Percentiles rank a stretch among this genome's conserved stretches.
phyloP scores from a whole-genome alignment of 1,140 invertebrate genomes.

The Gonioctena quinquepunctata region DNA sequence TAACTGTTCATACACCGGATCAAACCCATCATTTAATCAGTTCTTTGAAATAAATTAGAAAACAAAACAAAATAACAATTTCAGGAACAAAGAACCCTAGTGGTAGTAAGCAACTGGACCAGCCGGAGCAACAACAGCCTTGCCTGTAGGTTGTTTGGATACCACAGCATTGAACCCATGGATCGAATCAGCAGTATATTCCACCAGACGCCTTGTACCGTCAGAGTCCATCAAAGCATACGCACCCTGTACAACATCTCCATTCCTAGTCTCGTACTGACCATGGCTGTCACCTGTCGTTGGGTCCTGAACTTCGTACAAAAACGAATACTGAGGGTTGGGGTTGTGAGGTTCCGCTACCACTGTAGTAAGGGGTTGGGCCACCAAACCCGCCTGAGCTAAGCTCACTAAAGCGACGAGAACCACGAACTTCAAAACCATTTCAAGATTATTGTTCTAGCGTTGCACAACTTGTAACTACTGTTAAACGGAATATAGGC shows the following conservation, averaged over 20 bases:
- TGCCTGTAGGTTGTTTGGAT: constrained; percentile 45
- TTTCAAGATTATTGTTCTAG: no score
- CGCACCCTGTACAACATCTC: constrained; percentile 68
- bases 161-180: constrained; percentile 61
- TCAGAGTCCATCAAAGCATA: constrained; percentile 69
- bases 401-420: neutral
- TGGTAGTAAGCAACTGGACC: constrained; percentile 29
- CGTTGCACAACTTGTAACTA: no score
- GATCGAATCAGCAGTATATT: constrained; percentile 66
- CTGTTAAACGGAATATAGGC: no score
- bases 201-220: constrained; percentile 66
- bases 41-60: no score
- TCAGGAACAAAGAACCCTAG: no score
- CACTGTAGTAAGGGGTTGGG: neutral
- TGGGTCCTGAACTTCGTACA: constrained; percentile 57
- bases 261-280: constrained; percentile 60
- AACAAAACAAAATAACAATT: no score
- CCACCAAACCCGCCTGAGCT: neutral
- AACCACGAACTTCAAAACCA: neutral
- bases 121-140: constrained; percentile 30
- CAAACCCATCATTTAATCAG: no score
- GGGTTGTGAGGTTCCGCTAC: constrained; percentile 52
- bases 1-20: no score
- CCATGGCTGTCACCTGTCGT: constrained; percentile 56
- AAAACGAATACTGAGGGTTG: constrained; percentile 60